Evolutionary conservation across 2,888 invertebrate species (phyloP), one percentile per base, ranked within the genome.

Genomic region (Ctenicera cuprea): DNA sequence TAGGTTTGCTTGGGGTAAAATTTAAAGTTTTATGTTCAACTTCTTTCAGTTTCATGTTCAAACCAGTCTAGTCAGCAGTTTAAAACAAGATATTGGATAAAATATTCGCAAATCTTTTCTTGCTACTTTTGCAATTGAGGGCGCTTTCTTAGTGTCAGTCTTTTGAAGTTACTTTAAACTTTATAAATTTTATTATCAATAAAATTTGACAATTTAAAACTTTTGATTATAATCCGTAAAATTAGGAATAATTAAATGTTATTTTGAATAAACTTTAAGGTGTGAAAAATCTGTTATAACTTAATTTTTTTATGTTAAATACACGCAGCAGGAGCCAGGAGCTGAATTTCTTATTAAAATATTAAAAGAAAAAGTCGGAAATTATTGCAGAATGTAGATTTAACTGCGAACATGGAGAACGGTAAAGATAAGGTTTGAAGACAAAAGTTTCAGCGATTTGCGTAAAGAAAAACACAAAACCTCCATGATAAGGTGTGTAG

Each of bases 401-500:
- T 41, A 41, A 41, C 41, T 64, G 71, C 33, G 33, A 65, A 71
- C 65, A 45, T 38, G 18, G 30, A 43, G 45, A 52, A 52, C 33
- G 38, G 18, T 43, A 33, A 71, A 71, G 73, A 73, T 73, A 73
- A 73, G 64, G 33, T 37, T 67, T 57, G 20, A 69, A 61, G 48
- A 73, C 73, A 73, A 73, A 73, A 73, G 73, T 73, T 73, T 68
- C 26, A 12, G 48, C 20, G 63, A 73, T 73, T 73, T 73, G 54
- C 64, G 50, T 48, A 66, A 73, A 73, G 65, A 64, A 67, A 73
- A 73, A 73, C 64, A 73, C 68, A 64, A 69, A 72, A 62, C 62
- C 54, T 22, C 41, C 33, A 45, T 69, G 73, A 73, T 73, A 73
- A 73, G 73, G 59, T 63, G 48, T 69, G 69, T 59, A 64, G 48